phyloP scores from a whole-genome alignment of 2,113 vertebrate genomes.

The Tachysurus fulvidraco region DNA sequence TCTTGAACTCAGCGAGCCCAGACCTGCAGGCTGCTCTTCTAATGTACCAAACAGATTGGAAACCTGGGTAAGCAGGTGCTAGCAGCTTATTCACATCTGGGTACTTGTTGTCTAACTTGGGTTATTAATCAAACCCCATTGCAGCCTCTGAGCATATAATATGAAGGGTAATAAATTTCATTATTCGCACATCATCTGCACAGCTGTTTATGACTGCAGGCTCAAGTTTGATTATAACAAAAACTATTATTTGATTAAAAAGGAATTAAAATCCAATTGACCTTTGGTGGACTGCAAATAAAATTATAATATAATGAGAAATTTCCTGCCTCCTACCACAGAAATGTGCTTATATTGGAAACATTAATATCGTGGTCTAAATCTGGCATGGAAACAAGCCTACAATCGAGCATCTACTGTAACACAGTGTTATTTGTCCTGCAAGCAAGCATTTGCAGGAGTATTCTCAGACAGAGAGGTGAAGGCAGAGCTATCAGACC shows the following conservation, averaged over 20 bases:
- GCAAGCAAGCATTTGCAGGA: slow-evolving; percentile 6
- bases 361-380: slow-evolving; percentile 9
- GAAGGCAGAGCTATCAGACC: slow-evolving; percentile 46
- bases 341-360: slow-evolving; percentile 7
- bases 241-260: slow-evolving; percentile 19
- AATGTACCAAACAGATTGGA: slow-evolving; percentile 38
- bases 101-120: slow-evolving; percentile 13
- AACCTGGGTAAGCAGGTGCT: slow-evolving; percentile 50
- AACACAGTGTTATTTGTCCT: background rate
- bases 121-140: slow-evolving; percentile 39
- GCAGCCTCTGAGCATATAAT: background rate
- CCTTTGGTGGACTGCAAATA: slow-evolving; percentile 3
- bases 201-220: slow-evolving; percentile 21
- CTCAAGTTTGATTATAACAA: background rate
- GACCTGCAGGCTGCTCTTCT: slow-evolving; percentile 63
- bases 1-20: slow-evolving; percentile 58
- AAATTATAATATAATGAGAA: background rate
- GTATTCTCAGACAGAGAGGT: slow-evolving; percentile 40
- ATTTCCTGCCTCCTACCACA: background rate
- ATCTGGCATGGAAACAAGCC: background rate
- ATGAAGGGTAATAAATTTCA: slow-evolving; percentile 9
- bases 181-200: background rate
- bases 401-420: slow-evolving; percentile 8
- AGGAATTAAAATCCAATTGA: slow-evolving; percentile 23
- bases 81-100: slow-evolving; percentile 40